Conservation (phyloP, 2,888 invertebrate species). For the Pristionchus mayeri region DNA sequence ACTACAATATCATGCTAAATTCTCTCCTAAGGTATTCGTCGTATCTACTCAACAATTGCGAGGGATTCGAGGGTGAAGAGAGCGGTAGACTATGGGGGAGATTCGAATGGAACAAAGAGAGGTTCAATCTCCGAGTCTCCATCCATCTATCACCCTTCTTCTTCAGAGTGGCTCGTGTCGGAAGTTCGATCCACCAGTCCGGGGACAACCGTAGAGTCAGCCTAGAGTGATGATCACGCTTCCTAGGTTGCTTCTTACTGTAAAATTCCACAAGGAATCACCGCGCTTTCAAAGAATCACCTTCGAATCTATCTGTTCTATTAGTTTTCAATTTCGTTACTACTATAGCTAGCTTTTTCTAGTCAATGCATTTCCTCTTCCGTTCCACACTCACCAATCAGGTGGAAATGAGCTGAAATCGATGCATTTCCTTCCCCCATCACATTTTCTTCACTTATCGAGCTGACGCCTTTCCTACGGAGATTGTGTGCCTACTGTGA, state of each 20-base stretch:
- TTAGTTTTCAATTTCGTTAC: not conserved
- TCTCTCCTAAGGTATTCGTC: not conserved
- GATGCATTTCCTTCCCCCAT: not conserved
- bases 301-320: not conserved
- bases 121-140: not conserved
- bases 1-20: not conserved
- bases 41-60: slow-evolving; percentile 1
- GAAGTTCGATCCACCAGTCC: slow-evolving; percentile 34
- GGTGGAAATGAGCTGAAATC: not conserved
- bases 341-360: not conserved
- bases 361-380: not conserved
- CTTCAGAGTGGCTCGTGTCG: slow-evolving; percentile 41
- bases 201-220: slow-evolving; percentile 42
- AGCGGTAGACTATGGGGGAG: not conserved
- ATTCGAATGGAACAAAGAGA: slow-evolving; percentile 18
- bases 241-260: slow-evolving; percentile 8
- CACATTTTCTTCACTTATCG: slow-evolving; percentile 17
- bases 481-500: not conserved
- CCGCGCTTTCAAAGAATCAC: not conserved
- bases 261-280: not conserved
- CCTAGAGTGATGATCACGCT: slow-evolving; percentile 14
- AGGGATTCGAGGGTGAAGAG: not conserved
- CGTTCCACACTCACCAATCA: not conserved
- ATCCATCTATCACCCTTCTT: not conserved
- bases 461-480: slow-evolving; percentile 24